These are phyloP conservation scores for Pogonophryne albipinna DNA, from an alignment of 2,797 vertebrate genomes.

Conservation along the genomic window DNA sequence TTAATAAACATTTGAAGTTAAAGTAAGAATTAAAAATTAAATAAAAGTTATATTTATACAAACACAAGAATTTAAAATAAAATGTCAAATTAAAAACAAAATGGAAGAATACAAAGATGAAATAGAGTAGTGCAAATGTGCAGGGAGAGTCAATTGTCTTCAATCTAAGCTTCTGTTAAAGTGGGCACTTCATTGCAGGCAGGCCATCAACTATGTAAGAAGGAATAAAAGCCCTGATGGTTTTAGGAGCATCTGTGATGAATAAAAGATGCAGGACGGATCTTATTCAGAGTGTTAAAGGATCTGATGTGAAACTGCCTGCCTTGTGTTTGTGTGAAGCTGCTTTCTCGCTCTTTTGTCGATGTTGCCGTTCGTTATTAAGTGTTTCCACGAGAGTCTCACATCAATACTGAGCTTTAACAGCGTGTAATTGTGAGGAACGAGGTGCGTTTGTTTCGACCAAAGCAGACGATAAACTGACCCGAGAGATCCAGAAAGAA, in stretches of 20 bases:
- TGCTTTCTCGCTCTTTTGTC: slow-evolving; percentile 5
- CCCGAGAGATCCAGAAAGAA: not conserved
- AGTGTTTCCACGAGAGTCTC: slow-evolving; percentile 13
- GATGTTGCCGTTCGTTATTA: slow-evolving; percentile 20
- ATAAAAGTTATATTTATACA: too few species aligned
- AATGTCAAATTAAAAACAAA: too few species aligned
- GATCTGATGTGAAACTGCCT: too few species aligned
- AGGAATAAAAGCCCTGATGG: not conserved
- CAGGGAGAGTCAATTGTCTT: not conserved
- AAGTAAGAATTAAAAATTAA: too few species aligned
- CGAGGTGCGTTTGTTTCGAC: slow-evolving; percentile 7
- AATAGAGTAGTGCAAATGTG: too few species aligned
- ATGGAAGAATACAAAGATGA: too few species aligned
- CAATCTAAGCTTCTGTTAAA: not conserved
- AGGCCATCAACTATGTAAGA: fast-evolving
- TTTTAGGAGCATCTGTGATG: not conserved
- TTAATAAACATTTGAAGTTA: too few species aligned
- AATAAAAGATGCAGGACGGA: not conserved
- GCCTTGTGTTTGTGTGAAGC: too few species aligned
- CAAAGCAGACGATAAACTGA: not conserved
- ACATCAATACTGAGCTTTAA: slow-evolving; percentile 21
- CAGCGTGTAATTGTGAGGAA: slow-evolving; percentile 30
- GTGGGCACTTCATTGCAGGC: too few species aligned
- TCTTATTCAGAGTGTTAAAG: too few species aligned
- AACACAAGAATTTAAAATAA: too few species aligned